Percentiles rank a stretch among this genome's conserved stretches.
Conservation (phyloP, 2,888 invertebrate genomes). For the Dinocampus coccinellae region DNA sequence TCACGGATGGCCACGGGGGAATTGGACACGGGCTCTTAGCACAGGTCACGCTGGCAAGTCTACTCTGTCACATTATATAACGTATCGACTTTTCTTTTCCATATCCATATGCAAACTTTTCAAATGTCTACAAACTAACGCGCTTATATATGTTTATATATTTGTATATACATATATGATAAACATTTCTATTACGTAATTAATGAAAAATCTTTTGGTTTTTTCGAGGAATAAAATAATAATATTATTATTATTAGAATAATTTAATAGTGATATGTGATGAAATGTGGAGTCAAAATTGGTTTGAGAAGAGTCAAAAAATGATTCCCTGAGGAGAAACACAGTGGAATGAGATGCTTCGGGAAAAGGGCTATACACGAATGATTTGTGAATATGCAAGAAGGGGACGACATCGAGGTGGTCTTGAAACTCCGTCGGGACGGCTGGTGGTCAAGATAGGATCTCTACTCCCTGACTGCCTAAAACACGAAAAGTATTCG, state of each 20-base stretch:
- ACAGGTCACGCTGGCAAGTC: slow-evolving; percentile 41
- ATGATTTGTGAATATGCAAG: slow-evolving; percentile 70
- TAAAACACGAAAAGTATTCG: slow-evolving; percentile 69
- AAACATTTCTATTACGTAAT: neutral
- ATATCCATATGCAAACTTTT: slow-evolving; percentile 21
- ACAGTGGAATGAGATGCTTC: neutral
- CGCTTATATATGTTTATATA: too few relatives aligned
- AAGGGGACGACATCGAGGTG: slow-evolving; percentile 50
- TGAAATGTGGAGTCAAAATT: neutral
- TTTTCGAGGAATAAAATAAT: neutral
- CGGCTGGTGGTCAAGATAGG: slow-evolving; percentile 66
- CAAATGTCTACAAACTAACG: neutral
- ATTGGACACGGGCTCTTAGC: slow-evolving; percentile 48
- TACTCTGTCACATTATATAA: slow-evolving; percentile 59
- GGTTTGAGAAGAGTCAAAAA: neutral
- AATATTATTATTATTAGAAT: neutral
- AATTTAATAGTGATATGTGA: neutral
- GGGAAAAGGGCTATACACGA: slow-evolving; percentile 44
- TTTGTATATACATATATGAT: neutral
- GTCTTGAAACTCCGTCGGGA: slow-evolving; percentile 48
- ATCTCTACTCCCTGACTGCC: slow-evolving; percentile 62
- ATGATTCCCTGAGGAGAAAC: slow-evolving; percentile 10
- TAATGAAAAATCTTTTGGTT: neutral
- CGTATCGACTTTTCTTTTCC: slow-evolving; percentile 58
- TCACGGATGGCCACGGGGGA: slow-evolving; percentile 54